A percentile compares a stretch with the other conserved stretches of the same genome.
Conservation (phyloP, 2,888 invertebrate genomes). For the Lepidocyrtinus sp. region DNA sequence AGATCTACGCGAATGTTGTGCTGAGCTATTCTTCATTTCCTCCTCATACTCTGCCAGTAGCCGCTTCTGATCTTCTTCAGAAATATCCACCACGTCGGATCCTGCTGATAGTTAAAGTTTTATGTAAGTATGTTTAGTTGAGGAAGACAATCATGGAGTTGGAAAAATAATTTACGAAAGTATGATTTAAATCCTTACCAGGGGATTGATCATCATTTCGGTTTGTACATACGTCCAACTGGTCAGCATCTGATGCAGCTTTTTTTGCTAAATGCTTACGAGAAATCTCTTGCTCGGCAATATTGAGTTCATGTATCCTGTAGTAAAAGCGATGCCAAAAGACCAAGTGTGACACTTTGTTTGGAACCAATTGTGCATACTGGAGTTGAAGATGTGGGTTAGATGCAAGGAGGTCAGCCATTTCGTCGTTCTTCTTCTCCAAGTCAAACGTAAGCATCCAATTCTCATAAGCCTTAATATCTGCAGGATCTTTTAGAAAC, state of each 20-base stretch:
- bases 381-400: slow-evolving; percentile 68
- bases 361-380: slow-evolving; percentile 68
- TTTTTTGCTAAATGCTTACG: neutral
- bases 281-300: slow-evolving; percentile 35
- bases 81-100: slow-evolving; percentile 68
- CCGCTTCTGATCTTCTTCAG: slow-evolving; percentile 69
- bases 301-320: slow-evolving; percentile 61
- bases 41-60: slow-evolving; percentile 70
- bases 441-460: slow-evolving; percentile 68
- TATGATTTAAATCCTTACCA: slow-evolving; percentile 12
- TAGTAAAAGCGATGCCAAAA: slow-evolving; percentile 70
- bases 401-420: slow-evolving; percentile 59
- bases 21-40: slow-evolving; percentile 67
- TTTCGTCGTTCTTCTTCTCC: slow-evolving; percentile 64
- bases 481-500: slow-evolving; percentile 67
- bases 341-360: slow-evolving; percentile 67
- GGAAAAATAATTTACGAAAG: neutral
- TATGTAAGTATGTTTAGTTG: too few relatives aligned
- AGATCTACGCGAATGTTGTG: slow-evolving; percentile 68
- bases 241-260: slow-evolving; percentile 27
- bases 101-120: slow-evolving; percentile 24
- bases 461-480: slow-evolving; percentile 64
- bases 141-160: neutral
- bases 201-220: slow-evolving; percentile 39
- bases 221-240: slow-evolving; percentile 22